Base-by-base conservation (phyloP, 2,888 invertebrate species). In the Dicyrtoma fusca region DNA sequence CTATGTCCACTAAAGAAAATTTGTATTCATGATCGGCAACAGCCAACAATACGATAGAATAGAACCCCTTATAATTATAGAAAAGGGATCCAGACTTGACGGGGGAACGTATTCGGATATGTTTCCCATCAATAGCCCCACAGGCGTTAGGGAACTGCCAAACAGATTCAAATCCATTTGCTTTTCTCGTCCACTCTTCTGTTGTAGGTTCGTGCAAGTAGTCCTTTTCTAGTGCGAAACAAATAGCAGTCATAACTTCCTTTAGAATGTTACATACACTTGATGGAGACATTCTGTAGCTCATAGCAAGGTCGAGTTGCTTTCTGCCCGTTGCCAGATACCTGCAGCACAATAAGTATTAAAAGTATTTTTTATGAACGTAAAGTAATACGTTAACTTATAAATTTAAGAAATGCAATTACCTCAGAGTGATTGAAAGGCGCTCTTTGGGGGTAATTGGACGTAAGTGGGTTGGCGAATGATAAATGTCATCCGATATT, bases 101-200 rank as follows among this genome's bases (percentile, higher is more conserved):
- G 17, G 81, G 79, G 17, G 72, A 57, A 19, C 26, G 57, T n/a
- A 80, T 75, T n/a, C 68, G 51, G 14, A 81, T 71, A 53, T 80
- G 77, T 25, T 80, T 81, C 14, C 79, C 79, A 65, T 80, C 80
- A 64, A 81, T 55, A 10, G 75, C 75, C 5, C 77, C 78, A 42
- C 71, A 61, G 19, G 57, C 62, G 45, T 75, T 74, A 10, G 71
- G 74, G 63, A 74, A 74, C 51, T 76, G 70, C 76, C 76, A 76
- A 44, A 73, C 64, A 11, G 1, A 11, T 21, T 74, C 62, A 64
- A 76, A 76, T 5, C 59, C 65, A 21, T 70, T n/a, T 4, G 19
- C 47, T 11, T 34, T 34, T 51, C 19, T 62, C 17, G 11, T 17
- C 62, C 63, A 68, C 1, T 26, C 42, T 8, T 11, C 61, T 42